These are phyloP conservation scores for Crotophaga sulcirostris DNA, from an alignment of 2,113 vertebrate genomes.

Conservation along the genomic window DNA sequence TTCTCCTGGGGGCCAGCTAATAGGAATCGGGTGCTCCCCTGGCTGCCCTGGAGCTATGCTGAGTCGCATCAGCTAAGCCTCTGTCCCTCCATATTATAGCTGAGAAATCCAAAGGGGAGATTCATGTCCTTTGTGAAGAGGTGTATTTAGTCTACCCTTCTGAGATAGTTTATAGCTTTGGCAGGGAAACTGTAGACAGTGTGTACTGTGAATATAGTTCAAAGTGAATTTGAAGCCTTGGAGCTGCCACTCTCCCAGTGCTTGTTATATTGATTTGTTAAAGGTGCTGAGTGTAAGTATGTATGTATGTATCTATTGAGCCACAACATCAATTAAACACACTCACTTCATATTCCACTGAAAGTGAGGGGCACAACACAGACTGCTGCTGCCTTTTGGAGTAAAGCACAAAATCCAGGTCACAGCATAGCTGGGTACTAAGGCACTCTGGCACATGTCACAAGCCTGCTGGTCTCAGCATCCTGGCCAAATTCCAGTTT, in stretches of 20 bases:
- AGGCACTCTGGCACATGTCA: neutral
- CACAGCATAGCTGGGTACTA: neutral
- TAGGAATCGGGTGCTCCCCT: neutral
- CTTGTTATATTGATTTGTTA: neutral
- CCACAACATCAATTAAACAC: neutral
- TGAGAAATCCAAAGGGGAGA: neutral
- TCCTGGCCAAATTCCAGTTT: neutral
- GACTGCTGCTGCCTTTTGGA: neutral
- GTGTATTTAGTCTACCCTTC: neutral
- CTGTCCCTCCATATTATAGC: neutral
- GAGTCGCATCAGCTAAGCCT: neutral
- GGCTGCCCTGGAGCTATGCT: neutral
- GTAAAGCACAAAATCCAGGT: neutral
- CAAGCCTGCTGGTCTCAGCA: neutral
- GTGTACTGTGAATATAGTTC: neutral
- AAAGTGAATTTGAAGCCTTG: neutral
- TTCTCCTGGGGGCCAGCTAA: neutral
- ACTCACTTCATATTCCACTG: neutral
- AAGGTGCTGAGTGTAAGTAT: neutral
- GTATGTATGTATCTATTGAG: neutral
- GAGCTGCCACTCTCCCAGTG: neutral
- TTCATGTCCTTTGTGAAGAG: neutral
- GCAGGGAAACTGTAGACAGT: slow-evolving; percentile 33
- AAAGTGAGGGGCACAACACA: neutral
- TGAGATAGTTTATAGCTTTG: slow-evolving; percentile 37